Conservation (phyloP, 2,888 invertebrate genomes). For the Stenolophus ochropezus region DNA sequence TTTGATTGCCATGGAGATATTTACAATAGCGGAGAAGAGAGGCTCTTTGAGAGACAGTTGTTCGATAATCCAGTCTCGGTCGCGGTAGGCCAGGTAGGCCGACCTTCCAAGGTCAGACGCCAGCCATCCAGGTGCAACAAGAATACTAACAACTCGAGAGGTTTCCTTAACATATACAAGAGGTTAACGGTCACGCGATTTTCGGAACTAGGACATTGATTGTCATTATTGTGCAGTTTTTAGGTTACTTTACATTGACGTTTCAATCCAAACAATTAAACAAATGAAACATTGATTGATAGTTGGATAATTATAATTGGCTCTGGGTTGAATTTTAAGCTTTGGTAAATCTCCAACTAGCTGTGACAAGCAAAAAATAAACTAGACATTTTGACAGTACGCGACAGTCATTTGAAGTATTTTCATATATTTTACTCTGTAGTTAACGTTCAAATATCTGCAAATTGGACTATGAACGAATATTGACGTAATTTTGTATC, state of each 20-base stretch:
- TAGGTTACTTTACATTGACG: neutral
- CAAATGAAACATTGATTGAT: neutral
- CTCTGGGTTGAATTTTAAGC: neutral
- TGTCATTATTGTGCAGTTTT: neutral
- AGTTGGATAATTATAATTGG: neutral
- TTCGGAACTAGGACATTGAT: neutral
- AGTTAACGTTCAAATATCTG: too few relatives aligned
- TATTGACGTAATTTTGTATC: too few relatives aligned
- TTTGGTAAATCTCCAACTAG: neutral
- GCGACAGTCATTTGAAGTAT: too few relatives aligned
- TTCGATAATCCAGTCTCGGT: neutral
- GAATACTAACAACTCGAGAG: neutral
- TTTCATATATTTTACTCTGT: too few relatives aligned
- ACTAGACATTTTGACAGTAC: neutral
- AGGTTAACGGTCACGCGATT: neutral
- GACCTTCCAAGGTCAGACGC: slow-evolving; percentile 5
- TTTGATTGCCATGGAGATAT: neutral
- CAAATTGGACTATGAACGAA: too few relatives aligned
- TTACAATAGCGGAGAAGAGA: neutral
- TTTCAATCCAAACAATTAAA: neutral
- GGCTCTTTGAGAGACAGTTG: neutral
- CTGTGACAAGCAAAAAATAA: neutral
- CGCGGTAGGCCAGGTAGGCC: neutral
- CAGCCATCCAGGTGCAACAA: neutral
- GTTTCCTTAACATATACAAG: neutral